Conservation (phyloP, 2,888 invertebrate species). For the Kuschelorhynchus macadamiae region DNA sequence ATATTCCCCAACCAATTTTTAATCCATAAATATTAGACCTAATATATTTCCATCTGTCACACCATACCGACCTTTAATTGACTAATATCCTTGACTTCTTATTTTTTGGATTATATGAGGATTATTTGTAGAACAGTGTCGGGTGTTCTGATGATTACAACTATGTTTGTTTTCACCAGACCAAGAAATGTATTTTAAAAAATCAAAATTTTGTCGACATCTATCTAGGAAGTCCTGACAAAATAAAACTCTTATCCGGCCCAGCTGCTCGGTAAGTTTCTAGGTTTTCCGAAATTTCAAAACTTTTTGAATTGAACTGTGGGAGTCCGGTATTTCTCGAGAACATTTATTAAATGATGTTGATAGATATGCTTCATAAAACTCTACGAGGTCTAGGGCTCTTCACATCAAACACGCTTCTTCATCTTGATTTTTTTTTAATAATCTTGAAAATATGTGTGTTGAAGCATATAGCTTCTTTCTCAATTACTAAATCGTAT, state of each 20-base stretch:
- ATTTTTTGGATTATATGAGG: not conserved
- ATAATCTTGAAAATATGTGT: too few species aligned
- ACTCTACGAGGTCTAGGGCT: too few species aligned
- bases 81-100: not conserved
- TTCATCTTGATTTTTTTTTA: too few species aligned
- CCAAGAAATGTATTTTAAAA: slow-evolving; percentile 2
- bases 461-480: too few species aligned
- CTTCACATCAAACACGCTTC: too few species aligned
- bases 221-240: not conserved
- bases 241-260: not conserved
- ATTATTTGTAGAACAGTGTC: not conserved
- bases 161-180: not conserved
- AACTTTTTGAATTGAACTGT: not conserved
- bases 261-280: not conserved
- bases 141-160: not conserved
- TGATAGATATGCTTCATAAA: not conserved
- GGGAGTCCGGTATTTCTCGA: not conserved
- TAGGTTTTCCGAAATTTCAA: not conserved
- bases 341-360: not conserved
- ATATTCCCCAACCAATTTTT: not conserved
- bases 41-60: not conserved
- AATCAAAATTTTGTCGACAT: not conserved
- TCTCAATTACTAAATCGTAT: too few species aligned
- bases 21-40: not conserved
- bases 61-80: slow-evolving; percentile 1